These are phyloP conservation scores for Drosophila paranaensis DNA, from an alignment of 2,888 invertebrate species.

Conservation along the genomic window DNA sequence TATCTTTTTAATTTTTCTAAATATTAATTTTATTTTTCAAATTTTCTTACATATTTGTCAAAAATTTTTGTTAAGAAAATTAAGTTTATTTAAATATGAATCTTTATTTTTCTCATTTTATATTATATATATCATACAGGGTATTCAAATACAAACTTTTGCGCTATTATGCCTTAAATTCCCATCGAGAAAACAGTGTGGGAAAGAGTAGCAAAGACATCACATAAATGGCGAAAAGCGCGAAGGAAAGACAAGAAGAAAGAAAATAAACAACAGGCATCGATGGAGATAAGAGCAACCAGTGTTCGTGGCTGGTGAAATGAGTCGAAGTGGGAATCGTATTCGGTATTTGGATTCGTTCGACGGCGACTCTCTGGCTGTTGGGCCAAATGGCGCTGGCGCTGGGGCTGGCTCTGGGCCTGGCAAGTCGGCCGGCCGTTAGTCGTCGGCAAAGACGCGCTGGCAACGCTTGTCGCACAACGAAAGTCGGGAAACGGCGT, in stretches of 20 bases:
- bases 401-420: constrained; percentile 18
- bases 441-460: constrained; percentile 56
- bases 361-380: constrained; percentile 66
- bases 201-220: constrained; percentile 15
- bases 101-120: not conserved
- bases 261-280: constrained; percentile 9
- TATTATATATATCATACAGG: not conserved
- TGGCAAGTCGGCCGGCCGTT: constrained; percentile 38
- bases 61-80: too few species aligned
- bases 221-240: constrained; percentile 10
- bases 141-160: not conserved
- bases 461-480: constrained; percentile 48
- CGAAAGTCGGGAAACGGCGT: constrained; percentile 37
- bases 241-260: not conserved
- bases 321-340: constrained; percentile 26
- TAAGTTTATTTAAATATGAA: not conserved
- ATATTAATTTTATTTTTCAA: too few species aligned
- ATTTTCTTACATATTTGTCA: too few species aligned
- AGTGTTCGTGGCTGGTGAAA: constrained; percentile 35
- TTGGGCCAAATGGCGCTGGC: constrained; percentile 28
- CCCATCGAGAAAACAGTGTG: constrained; percentile 1
- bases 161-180: not conserved
- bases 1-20: not conserved
- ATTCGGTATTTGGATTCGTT: constrained; percentile 39
- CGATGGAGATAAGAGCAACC: constrained; percentile 40